Base-by-base conservation (phyloP, 2,888 invertebrate species). In the Scaeva pyrastri region DNA sequence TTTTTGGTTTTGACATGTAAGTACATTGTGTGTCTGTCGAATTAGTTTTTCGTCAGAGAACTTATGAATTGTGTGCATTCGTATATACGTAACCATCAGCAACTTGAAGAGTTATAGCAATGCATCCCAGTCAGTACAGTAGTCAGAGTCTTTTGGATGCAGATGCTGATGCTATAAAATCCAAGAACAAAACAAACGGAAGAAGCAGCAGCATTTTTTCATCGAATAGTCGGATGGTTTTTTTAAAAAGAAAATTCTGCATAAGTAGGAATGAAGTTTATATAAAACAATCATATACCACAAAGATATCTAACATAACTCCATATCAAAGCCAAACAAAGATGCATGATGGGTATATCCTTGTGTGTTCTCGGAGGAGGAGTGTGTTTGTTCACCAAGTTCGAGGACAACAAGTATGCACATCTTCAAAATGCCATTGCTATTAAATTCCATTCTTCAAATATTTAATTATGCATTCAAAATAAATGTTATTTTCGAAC, bases 391-490 rank as follows among this genome's bases (percentile, higher is more conserved):
- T 31, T 5, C 8, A 31, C 31, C 6, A 31, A 31, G 6, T 31
- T 31, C 6, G 31, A 4, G 31, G 5, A n/a, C n/a, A n/a, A n/a
- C n/a, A n/a, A 31, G 11, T 56, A 36, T 36, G 4, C 2, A 41
- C 62, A 41, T 58, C 48, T 72, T 73, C 43, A 39, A 62, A 70
- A 68, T 70, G 68, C 66, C 64, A 72, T 72, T 66, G 10, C 73
- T 56, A 56, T 66, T 72, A 50, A 79, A 79, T 50, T 73, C 50
- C 72, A 66, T 78, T 72, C 64, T 71, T 62, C 36, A 73, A 50
- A 66, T 79, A 73, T 72, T 79, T 41, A 79, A 66, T 79, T 60
- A 79, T 73, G 58, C 43, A 60, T 79, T 66, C 73, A 73, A 60
- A 50, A 73, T 31, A 79, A 68, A 68, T 73, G 39, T 68, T 73